phyloP scores from a whole-genome alignment of 2,797 vertebrate species.

The Crypturellus tataupa region DNA sequence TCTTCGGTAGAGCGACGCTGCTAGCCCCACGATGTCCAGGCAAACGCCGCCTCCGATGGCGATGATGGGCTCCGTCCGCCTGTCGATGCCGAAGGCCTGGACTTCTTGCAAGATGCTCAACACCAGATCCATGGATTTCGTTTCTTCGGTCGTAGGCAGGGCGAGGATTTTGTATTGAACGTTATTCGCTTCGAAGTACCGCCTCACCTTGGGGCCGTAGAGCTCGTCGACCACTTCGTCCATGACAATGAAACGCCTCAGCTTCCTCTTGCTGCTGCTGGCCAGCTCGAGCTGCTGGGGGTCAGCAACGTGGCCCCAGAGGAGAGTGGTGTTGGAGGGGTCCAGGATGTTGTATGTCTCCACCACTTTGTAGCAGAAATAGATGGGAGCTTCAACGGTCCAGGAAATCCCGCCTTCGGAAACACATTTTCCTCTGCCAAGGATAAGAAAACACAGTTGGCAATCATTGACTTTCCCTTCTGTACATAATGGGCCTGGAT shows the following conservation, averaged over 20 bases:
- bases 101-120: conserved; percentile 85
- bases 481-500: background rate
- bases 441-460: background rate
- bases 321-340: conserved; percentile 82
- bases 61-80: conserved; percentile 86
- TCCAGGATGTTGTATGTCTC: conserved; percentile 83
- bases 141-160: conserved; percentile 85
- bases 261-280: conserved; percentile 69
- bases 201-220: conserved; percentile 81
- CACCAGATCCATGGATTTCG: conserved; percentile 86
- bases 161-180: conserved; percentile 83
- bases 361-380: conserved; percentile 86
- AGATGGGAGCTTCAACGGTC: conserved; percentile 85
- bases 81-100: conserved; percentile 84
- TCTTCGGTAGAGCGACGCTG: conserved; percentile 84
- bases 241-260: conserved; percentile 85
- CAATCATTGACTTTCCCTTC: background rate
- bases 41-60: conserved; percentile 87
- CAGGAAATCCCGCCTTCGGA: conserved; percentile 80
- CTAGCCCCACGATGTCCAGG: conserved; percentile 86
- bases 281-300: conserved; percentile 75
- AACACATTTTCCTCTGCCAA: conserved; percentile 79
- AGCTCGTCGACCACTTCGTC: conserved; percentile 83
- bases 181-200: conserved; percentile 82
- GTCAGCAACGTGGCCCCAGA: conserved; percentile 84